These are phyloP conservation scores for Propithecus perrieri DNA, from an alignment of 2,797 vertebrate genomes.

Conservation along the genomic window DNA sequence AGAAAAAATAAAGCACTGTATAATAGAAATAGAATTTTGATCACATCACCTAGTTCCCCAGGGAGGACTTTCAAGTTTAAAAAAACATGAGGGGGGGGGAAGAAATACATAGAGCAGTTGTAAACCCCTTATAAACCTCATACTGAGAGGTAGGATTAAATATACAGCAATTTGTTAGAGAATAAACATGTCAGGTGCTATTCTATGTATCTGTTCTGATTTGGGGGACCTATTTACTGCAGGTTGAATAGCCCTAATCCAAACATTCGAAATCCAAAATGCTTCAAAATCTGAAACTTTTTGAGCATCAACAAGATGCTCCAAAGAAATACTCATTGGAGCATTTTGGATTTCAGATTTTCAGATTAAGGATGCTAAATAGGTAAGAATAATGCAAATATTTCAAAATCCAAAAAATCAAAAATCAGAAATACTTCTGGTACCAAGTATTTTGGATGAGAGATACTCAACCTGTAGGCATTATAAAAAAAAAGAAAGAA, in stretches of 20 bases:
- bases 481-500: background rate
- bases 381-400: background rate
- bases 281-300: background rate
- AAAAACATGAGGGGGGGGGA: background rate
- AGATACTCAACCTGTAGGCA: background rate
- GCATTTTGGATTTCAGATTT: background rate
- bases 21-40: conserved; percentile 56
- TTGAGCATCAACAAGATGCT: background rate
- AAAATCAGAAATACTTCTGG: background rate
- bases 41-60: background rate
- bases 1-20: conserved; percentile 1
- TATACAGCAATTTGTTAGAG: background rate
- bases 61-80: background rate
- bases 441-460: background rate
- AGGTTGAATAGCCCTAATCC: background rate
- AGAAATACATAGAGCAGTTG: background rate
- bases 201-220: conserved; percentile 10
- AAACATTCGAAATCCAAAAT: background rate
- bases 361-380: background rate
- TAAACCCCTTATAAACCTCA: conserved; percentile 39
- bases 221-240: background rate
- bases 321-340: background rate
- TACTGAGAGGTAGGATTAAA: conserved; percentile 12
- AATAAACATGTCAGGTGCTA: background rate
- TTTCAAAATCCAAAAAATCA: background rate